Percentiles rank a stretch among this genome's conserved stretches.
Evolutionary conservation across 2,888 invertebrate genomes (phyloP).

Genomic region (Agrotis puta): DNA sequence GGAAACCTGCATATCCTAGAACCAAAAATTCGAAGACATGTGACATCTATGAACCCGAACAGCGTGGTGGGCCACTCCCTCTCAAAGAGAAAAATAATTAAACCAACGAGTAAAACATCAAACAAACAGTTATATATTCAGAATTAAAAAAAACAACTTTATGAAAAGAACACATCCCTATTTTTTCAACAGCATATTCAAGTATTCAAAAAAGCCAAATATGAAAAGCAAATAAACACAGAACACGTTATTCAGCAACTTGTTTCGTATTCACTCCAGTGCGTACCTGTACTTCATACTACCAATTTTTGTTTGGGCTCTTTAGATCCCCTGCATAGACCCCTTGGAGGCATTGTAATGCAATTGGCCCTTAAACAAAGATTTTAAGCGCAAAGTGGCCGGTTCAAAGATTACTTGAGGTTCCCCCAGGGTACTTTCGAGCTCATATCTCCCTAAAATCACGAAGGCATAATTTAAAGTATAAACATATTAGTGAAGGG

Average conservation of each 20-base stretch:
- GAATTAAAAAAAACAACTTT: slow-evolving; percentile 2
- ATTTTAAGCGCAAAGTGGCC: slow-evolving; percentile 75
- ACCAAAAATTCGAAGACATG: no score
- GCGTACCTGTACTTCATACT: slow-evolving; percentile 36
- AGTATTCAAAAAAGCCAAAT: slow-evolving; percentile 40
- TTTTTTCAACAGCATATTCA: slow-evolving; percentile 34
- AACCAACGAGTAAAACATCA: neutral
- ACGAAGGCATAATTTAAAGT: slow-evolving; percentile 81
- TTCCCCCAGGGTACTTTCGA: slow-evolving; percentile 79
- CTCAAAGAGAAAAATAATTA: no score
- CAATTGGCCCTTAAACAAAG: slow-evolving; percentile 80
- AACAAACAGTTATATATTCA: neutral
- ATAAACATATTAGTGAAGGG: slow-evolving; percentile 81
- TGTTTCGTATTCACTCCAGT: slow-evolving; percentile 35
- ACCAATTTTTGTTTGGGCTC: slow-evolving; percentile 54
- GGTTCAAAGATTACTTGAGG: slow-evolving; percentile 77
- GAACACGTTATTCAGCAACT: slow-evolving; percentile 35
- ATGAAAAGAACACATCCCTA: slow-evolving; percentile 19
- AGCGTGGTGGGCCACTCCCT: no score
- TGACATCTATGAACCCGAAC: no score
- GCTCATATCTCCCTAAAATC: slow-evolving; percentile 83
- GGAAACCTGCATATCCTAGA: no score
- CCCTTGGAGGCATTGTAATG: slow-evolving; percentile 72
- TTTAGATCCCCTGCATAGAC: slow-evolving; percentile 48
- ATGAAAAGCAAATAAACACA: slow-evolving; percentile 46